These are phyloP conservation scores for Argynnis bischoffii DNA, from an alignment of 2,888 invertebrate genomes.

Conservation along the genomic window DNA sequence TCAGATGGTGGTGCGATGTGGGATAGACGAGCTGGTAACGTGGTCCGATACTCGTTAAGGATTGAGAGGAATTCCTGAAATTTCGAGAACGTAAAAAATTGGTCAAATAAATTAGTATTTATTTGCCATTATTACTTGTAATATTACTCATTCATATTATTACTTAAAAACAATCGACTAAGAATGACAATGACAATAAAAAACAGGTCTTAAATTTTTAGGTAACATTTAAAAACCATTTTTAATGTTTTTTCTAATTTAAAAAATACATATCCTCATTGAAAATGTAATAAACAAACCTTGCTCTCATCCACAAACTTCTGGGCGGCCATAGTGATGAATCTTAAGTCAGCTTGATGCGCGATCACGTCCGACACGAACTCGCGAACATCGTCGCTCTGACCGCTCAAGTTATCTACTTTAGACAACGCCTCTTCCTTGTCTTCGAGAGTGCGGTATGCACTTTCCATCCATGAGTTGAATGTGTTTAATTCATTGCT, in stretches of 20 bases:
- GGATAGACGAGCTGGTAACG: conserved; percentile 90
- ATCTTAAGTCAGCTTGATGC: conserved; percentile 96
- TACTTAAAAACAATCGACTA: too few relatives aligned
- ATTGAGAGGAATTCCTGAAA: conserved; percentile 88
- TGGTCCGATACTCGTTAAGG: conserved; percentile 93
- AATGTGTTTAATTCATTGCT: conserved; percentile 91
- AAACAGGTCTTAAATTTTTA: background rate
- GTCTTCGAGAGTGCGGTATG: conserved; percentile 90
- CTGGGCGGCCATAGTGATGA: conserved; percentile 97
- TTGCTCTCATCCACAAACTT: conserved; percentile 98
- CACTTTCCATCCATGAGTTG: conserved; percentile 92
- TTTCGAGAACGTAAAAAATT: too few relatives aligned
- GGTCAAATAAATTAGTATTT: background rate
- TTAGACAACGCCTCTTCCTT: conserved; percentile 92
- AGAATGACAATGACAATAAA: too few relatives aligned
- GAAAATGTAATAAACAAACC: conserved; percentile 52
- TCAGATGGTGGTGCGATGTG: conserved; percentile 88
- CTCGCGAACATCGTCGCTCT: conserved; percentile 91
- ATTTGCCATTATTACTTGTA: too few relatives aligned
- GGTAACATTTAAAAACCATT: background rate
- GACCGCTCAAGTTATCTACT: conserved; percentile 86
- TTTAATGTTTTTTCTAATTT: background rate
- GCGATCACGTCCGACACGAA: conserved; percentile 97
- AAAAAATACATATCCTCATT: too few relatives aligned
- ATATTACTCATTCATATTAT: too few relatives aligned